Base-by-base conservation (phyloP, 2,888 invertebrate species). In the Heliconius aoede region DNA sequence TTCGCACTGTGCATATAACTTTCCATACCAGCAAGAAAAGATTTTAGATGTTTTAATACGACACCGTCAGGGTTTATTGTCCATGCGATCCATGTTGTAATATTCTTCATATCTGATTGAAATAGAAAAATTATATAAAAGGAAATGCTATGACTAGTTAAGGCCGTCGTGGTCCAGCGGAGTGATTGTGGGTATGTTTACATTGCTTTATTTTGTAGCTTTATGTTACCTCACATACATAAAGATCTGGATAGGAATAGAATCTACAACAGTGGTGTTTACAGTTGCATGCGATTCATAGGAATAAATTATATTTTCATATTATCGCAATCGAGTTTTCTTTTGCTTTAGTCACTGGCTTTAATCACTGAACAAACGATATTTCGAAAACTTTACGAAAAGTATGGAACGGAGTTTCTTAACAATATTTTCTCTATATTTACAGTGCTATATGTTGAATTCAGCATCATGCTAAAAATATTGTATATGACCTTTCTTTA, bases 1-100 rank as follows among this genome's bases (percentile, higher is more conserved):
- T 99, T 99, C 0, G 98, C 98, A 73, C 98, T 98, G 91, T 99
- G 97, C 83, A 97, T 96, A 90, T 98, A 99, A 7, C 98, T 97
- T 88, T 98, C 97, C 5, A 98, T 93, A 0, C 97, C 96, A 81
- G 96, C 96, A 85, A 99, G 95, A 85, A 99, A 96, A 83, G 97
- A 96, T 76, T 96, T 96, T 73, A 99, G 92, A 84, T 98, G 96
- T 72, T 95, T 95, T 86, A 97, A 95, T 0, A 96, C 95, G 72
- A 95, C 92, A 26, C 96, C 96, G 72, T 96, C 95, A 1, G 96
- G 96, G 65, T 96, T 96, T 90, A 97, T 92, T 21, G 94, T 94
- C 89, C 94, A 95, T 4, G 95, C 95, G 67, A 96, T 96, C 96
- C 96, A 96, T 4, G 94, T 87, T 0, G 95, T 92, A 81, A 95